These are phyloP conservation scores for Hypena proboscidalis DNA, from an alignment of 2,888 invertebrate genomes.

Conservation along the genomic window DNA sequence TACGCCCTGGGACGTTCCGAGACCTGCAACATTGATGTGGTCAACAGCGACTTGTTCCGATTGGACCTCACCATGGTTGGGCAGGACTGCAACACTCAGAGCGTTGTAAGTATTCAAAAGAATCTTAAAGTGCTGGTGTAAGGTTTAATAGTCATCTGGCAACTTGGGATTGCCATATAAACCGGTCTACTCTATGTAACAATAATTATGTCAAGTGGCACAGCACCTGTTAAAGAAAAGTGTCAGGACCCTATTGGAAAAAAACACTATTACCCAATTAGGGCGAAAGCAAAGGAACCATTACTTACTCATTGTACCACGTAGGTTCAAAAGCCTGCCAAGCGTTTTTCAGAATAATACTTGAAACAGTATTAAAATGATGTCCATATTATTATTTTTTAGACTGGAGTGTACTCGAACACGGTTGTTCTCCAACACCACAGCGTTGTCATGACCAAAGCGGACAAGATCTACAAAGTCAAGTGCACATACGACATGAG, in stretches of 20 bases:
- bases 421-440: conserved; percentile 97
- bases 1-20: conserved; percentile 97
- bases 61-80: conserved; percentile 97
- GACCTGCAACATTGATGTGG: conserved; percentile 97
- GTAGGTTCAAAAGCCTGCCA: too few species aligned
- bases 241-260: too few species aligned
- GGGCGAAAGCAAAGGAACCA: too few species aligned
- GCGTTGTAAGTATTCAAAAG: conserved; percentile 89
- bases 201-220: too few species aligned
- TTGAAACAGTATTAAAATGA: too few species aligned
- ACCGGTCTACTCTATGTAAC: too few species aligned
- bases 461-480: conserved; percentile 98
- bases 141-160: background rate
- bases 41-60: conserved; percentile 96
- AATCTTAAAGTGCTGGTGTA: background rate
- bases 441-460: conserved; percentile 98
- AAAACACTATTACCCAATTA: too few species aligned
- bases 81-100: conserved; percentile 98
- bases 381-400: conserved; percentile 30
- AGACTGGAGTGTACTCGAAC: conserved; percentile 97
- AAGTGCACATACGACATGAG: conserved; percentile 98
- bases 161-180: too few species aligned
- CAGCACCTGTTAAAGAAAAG: too few species aligned
- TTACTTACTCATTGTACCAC: too few species aligned
- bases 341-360: too few species aligned